A percentile compares a stretch with the other conserved stretches of the same genome.
Conservation (phyloP, 2,888 invertebrate species). For the Tipula vernalis region DNA sequence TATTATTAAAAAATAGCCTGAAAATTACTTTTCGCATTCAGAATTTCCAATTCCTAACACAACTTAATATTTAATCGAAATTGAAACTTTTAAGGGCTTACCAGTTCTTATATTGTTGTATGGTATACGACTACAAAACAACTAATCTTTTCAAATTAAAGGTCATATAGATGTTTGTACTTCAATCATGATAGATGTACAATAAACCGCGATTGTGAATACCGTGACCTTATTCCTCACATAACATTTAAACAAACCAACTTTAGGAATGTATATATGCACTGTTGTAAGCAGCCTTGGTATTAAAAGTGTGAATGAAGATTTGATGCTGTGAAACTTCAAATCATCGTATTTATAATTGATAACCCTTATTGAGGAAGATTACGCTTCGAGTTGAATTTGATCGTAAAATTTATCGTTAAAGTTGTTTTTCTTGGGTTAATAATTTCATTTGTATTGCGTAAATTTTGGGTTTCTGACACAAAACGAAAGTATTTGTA, state of each 20-base stretch:
- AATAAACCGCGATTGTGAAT: not conserved
- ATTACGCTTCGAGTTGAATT: not conserved
- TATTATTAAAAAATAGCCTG: too few relatives aligned
- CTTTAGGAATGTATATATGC: not conserved
- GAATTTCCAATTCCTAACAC: too few relatives aligned
- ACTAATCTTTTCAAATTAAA: too few relatives aligned
- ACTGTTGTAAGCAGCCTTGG: not conserved
- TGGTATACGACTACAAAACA: too few relatives aligned
- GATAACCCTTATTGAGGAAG: not conserved
- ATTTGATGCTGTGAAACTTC: not conserved
- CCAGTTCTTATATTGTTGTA: too few relatives aligned
- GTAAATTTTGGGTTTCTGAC: not conserved
- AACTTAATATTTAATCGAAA: too few relatives aligned
- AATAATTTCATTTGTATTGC: not conserved
- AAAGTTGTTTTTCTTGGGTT: not conserved
- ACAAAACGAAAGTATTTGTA: not conserved
- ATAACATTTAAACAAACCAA: not conserved
- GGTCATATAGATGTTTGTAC: too few relatives aligned
- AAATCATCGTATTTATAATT: not conserved
- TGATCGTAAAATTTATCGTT: not conserved
- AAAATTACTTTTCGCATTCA: too few relatives aligned
- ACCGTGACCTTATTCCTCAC: not conserved
- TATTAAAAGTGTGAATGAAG: not conserved
- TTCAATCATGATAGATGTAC: too few relatives aligned
- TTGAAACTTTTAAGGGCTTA: too few relatives aligned